phyloP scores from a whole-genome alignment of 2,113 vertebrate genomes.

The Petromus typicus region DNA sequence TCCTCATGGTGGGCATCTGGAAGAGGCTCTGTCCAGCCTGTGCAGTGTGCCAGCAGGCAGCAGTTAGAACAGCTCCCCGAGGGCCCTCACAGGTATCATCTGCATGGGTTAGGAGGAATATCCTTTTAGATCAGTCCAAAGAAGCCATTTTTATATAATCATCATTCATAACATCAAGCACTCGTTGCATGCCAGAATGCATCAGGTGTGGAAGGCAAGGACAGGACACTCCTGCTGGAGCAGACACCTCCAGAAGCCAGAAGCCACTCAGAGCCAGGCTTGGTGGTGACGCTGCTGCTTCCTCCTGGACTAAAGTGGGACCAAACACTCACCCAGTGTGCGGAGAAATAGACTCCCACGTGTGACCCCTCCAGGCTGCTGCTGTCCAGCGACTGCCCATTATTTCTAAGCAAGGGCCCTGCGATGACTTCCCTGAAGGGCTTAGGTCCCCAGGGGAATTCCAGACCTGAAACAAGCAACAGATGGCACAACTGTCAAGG shows the following conservation, averaged over 20 bases:
- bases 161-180: not conserved
- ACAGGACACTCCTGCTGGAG: not conserved
- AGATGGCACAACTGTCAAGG: not conserved
- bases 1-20: not conserved
- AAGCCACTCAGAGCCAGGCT: not conserved
- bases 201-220: not conserved
- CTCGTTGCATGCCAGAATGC: not conserved
- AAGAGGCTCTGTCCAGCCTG: not conserved
- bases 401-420: conserved; percentile 95
- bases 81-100: not conserved
- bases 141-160: not conserved
- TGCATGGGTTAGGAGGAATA: not conserved
- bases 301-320: not conserved
- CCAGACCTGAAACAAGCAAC: conserved; percentile 90
- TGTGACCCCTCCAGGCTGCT: conserved; percentile 94
- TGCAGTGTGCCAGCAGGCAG: rapidly evolving
- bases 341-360: conserved; percentile 98
- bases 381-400: conserved; percentile 94
- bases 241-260: not conserved
- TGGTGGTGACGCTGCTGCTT: not conserved
- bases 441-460: conserved; percentile 99
- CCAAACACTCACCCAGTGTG: conserved; percentile 95
- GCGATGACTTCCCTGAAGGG: conserved; percentile 98
- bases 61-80: not conserved
- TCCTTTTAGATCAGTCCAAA: not conserved